Percentiles rank a stretch among this genome's conserved stretches.
These are phyloP conservation scores for Parelbella ahira DNA, from an alignment of 2,888 invertebrate genomes.

Conservation along the genomic window DNA sequence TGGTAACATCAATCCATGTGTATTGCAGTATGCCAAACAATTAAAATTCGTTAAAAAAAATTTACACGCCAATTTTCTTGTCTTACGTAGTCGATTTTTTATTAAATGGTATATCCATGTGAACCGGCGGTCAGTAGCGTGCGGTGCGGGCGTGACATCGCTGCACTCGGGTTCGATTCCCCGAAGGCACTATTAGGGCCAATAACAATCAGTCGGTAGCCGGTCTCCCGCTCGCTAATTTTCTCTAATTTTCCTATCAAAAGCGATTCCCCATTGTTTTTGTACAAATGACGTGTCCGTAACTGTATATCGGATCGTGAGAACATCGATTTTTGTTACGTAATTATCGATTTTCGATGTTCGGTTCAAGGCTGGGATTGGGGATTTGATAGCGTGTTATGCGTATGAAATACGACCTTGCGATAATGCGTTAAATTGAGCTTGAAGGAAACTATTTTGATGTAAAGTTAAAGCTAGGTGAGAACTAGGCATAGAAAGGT, in stretches of 20 bases:
- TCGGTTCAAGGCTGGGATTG: conserved; percentile 47
- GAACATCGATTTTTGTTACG: conserved; percentile 59
- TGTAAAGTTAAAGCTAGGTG: conserved; percentile 26
- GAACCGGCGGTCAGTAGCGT: conserved; percentile 41
- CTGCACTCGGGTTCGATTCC: conserved; percentile 56
- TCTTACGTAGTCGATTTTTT: conserved; percentile 2
- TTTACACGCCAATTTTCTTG: conserved; percentile 17
- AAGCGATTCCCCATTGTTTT: conserved; percentile 65
- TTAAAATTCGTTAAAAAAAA: neutral
- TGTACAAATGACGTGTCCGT: conserved; percentile 55
- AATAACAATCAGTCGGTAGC: conserved; percentile 78
- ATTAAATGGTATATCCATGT: conserved; percentile 18
- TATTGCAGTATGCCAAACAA: neutral
- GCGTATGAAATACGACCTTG: conserved; percentile 63
- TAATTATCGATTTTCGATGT: conserved; percentile 57
- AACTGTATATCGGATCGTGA: conserved; percentile 65
- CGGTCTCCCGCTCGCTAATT: conserved; percentile 65
- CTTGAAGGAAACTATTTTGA: conserved; percentile 59
- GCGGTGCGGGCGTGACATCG: conserved; percentile 67
- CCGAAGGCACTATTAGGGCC: conserved; percentile 73
- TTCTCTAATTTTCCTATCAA: conserved; percentile 80
- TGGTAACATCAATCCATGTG: too few species aligned
- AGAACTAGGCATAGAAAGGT: conserved; percentile 27
- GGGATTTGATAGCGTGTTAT: conserved; percentile 52
- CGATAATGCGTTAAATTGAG: conserved; percentile 58